These are phyloP conservation scores for Zaprionus ghesquierei DNA, from an alignment of 1,140 invertebrate species.

Conservation along the genomic window DNA sequence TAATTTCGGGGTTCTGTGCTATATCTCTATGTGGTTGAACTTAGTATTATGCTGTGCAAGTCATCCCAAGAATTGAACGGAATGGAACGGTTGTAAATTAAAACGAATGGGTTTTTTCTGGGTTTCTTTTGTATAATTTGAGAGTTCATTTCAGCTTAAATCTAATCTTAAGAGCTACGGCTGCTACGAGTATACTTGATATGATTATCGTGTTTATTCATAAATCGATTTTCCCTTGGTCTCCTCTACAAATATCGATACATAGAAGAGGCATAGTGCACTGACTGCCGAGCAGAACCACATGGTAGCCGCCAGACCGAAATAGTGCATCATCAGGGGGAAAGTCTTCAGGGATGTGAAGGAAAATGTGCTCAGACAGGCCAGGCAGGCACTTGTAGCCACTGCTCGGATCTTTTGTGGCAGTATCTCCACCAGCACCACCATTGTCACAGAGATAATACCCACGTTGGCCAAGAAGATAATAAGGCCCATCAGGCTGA, in stretches of 20 bases:
- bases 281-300: conserved; percentile 62
- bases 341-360: conserved; percentile 66
- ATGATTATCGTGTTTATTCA: conserved; percentile 32
- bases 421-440: conserved; percentile 71
- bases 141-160: neutral
- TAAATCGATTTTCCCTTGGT: conserved; percentile 74
- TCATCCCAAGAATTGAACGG: neutral
- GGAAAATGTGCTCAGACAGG: conserved; percentile 60
- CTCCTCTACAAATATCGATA: conserved; percentile 65
- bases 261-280: conserved; percentile 59
- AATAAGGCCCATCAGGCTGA: conserved; percentile 63
- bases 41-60: neutral
- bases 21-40: neutral
- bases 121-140: neutral
- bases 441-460: conserved; percentile 65
- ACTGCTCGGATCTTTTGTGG: conserved; percentile 63
- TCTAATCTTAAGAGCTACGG: neutral
- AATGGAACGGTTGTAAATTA: neutral
- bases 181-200: neutral
- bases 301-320: conserved; percentile 71
- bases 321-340: conserved; percentile 62
- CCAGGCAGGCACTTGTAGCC: conserved; percentile 63
- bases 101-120: neutral
- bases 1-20: neutral
- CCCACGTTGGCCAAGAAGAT: conserved; percentile 72